These are phyloP conservation scores for Choloepus hoffmanni DNA, from an alignment of 2,113 vertebrate species.

Conservation along the genomic window DNA sequence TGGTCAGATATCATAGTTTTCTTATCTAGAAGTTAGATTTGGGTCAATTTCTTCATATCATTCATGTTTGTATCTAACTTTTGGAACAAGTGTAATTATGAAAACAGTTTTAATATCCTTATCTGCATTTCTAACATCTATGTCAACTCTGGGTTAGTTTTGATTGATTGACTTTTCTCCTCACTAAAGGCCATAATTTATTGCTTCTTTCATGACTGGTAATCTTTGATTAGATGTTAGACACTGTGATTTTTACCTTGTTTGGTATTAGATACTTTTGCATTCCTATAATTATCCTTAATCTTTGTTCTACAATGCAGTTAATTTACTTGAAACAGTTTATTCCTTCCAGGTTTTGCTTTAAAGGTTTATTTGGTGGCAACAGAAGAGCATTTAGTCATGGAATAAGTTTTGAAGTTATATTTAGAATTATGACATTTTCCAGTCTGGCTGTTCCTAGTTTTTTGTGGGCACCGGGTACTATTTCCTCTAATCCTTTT, in stretches of 20 bases:
- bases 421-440: neutral
- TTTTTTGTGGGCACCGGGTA: neutral
- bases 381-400: neutral
- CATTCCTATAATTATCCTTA: neutral
- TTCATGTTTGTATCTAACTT: neutral
- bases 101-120: neutral
- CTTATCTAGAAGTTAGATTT: neutral
- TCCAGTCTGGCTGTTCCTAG: neutral
- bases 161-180: neutral
- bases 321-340: neutral
- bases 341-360: neutral
- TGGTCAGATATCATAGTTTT: neutral
- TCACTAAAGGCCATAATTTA: neutral
- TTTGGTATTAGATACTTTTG: neutral
- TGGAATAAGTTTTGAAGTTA: neutral
- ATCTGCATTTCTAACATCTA: neutral
- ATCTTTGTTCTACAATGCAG: neutral
- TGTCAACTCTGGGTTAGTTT: neutral
- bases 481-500: neutral
- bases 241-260: neutral
- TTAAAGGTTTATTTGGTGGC: neutral
- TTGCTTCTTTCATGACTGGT: neutral
- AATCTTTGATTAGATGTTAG: neutral
- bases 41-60: neutral
- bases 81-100: neutral